These are phyloP conservation scores for Callyntrura sp. DNA, from an alignment of 2,888 invertebrate genomes.

Conservation along the genomic window DNA sequence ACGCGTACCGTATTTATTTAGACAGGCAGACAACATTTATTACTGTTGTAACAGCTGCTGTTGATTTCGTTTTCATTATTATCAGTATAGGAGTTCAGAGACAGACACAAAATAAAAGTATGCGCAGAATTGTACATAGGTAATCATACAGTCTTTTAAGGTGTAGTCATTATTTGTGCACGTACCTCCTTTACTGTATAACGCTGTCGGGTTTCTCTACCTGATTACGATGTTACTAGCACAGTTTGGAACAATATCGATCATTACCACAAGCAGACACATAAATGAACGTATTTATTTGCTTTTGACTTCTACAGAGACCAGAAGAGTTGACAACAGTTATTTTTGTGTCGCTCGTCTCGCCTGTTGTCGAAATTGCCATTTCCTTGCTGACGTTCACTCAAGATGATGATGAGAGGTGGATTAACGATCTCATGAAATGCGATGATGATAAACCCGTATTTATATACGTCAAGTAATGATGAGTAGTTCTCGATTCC, in stretches of 20 bases:
- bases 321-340: neutral
- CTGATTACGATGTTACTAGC: conserved; percentile 22
- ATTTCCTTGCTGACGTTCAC: neutral
- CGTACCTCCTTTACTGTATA: neutral
- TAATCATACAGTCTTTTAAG: too few relatives aligned
- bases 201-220: neutral
- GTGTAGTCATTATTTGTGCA: too few relatives aligned
- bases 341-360: neutral
- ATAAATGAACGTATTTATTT: neutral
- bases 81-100: neutral
- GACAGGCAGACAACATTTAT: conserved; percentile 38
- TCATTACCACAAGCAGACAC: conserved; percentile 1
- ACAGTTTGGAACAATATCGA: conserved; percentile 28
- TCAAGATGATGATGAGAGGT: neutral
- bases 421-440: conserved; percentile 14
- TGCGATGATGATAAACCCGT: neutral
- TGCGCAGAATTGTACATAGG: too few relatives aligned
- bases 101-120: too few relatives aligned
- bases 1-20: neutral
- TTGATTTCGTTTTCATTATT: neutral
- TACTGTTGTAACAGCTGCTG: conserved; percentile 56
- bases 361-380: neutral
- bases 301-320: neutral
- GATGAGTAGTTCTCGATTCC: neutral
- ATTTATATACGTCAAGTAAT: neutral